A percentile compares a stretch with the other conserved stretches of the same genome.
Conservation (phyloP, 35 echinoderm and acorn worm genomes). For the Apostichopus californicus region DNA sequence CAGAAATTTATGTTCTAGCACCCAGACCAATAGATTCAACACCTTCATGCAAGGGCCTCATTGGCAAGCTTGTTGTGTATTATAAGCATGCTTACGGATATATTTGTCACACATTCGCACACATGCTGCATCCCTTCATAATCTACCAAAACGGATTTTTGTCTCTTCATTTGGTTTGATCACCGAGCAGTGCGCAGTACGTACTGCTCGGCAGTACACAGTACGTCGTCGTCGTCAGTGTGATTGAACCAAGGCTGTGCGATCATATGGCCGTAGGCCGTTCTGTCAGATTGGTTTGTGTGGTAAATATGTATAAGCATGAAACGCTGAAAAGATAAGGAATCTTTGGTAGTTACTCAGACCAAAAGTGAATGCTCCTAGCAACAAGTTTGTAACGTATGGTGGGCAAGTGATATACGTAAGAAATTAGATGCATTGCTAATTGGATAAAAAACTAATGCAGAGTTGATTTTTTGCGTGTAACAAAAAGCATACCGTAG, state of each 20-base stretch:
- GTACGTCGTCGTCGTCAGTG: neutral
- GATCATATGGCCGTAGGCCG: conserved; percentile 21
- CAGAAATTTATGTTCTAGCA: neutral
- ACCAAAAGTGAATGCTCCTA: conserved; percentile 21
- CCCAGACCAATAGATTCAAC: neutral
- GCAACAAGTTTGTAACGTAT: conserved; percentile 31
- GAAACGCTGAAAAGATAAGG: conserved; percentile 39
- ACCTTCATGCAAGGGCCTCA: conserved; percentile 28
- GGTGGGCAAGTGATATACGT: too few species aligned
- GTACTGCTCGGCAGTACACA: neutral
- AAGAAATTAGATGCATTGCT: too few species aligned
- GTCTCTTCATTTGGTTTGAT: neutral
- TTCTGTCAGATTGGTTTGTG: conserved; percentile 30
- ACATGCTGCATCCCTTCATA: neutral
- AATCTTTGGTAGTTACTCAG: conserved; percentile 22
- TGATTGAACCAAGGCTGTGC: conserved; percentile 43
- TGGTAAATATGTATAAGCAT: conserved; percentile 1
- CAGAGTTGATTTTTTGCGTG: too few species aligned
- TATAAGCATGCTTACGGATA: conserved; percentile 3
- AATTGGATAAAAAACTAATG: too few species aligned
- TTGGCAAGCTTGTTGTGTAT: conserved; percentile 20
- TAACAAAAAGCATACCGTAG: too few species aligned
- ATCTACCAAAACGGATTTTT: neutral
- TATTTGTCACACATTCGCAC: conserved; percentile 25
- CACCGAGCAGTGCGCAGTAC: neutral